phyloP scores from a whole-genome alignment of 1,140 invertebrate genomes.

The Drosophila orena region DNA sequence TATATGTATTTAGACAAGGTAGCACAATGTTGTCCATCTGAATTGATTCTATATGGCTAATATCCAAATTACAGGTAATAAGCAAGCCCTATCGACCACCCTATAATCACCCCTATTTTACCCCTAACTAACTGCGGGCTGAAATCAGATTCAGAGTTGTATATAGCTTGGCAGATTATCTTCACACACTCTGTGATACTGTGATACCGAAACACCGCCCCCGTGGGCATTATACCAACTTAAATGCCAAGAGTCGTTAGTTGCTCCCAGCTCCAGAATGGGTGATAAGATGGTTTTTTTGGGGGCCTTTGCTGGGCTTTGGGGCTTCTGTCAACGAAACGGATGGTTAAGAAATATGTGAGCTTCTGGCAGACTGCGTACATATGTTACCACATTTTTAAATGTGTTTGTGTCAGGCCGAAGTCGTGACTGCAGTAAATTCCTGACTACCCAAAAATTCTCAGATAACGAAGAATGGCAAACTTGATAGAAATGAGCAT shows the following conservation, averaged over 20 bases:
- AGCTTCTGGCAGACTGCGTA: constrained; percentile 37
- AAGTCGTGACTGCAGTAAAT: constrained; percentile 79
- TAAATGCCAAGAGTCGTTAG: constrained; percentile 50
- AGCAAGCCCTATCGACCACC: background rate
- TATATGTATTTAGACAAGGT: too few relatives aligned
- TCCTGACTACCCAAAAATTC: constrained; percentile 57
- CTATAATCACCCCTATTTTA: constrained; percentile 5
- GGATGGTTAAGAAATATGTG: constrained; percentile 40
- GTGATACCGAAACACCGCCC: background rate
- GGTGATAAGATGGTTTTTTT: constrained; percentile 4
- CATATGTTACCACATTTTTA: constrained; percentile 70
- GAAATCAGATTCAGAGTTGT: constrained; percentile 45
- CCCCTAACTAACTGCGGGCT: background rate
- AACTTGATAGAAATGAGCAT: constrained; percentile 55
- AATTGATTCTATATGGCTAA: too few relatives aligned
- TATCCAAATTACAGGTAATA: too few relatives aligned
- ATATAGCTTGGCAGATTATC: constrained; percentile 45
- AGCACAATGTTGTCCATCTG: too few relatives aligned
- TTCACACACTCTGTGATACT: constrained; percentile 19
- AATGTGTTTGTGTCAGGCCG: constrained; percentile 68
- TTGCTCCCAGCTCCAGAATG: constrained; percentile 22
- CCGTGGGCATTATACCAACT: constrained; percentile 43
- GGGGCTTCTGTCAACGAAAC: constrained; percentile 38
- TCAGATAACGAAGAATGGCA: constrained; percentile 37
- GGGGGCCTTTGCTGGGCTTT: background rate